phyloP scores from a whole-genome alignment of 2,113 vertebrate genomes.

The Leptodactylus fuscus region DNA sequence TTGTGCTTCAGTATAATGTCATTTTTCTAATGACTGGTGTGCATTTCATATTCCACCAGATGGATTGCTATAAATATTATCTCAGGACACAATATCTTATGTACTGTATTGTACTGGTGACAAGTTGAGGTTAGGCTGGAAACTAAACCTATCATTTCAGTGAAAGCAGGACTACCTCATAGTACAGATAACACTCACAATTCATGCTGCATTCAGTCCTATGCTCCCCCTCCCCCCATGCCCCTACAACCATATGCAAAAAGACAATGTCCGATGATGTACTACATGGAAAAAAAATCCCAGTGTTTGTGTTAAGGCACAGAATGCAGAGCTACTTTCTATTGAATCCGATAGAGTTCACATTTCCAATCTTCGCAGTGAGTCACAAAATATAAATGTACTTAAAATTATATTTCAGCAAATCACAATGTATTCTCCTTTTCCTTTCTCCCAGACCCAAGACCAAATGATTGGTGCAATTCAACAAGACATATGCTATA shows the following conservation, averaged over 20 bases:
- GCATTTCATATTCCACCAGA: not conserved
- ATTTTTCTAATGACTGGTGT: not conserved
- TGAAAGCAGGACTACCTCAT: not conserved
- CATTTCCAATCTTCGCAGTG: not conserved
- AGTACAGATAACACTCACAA: not conserved
- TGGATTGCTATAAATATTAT: not conserved
- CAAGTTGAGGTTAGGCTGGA: not conserved
- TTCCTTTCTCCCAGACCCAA: constrained; percentile 47
- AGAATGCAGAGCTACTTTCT: not conserved
- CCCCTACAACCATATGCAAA: not conserved
- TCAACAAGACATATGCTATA: constrained; percentile 42
- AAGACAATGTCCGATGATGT: constrained; percentile 26
- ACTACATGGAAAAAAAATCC: not conserved
- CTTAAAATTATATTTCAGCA: constrained; percentile 61
- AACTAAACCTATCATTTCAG: not conserved
- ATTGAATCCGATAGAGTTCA: fast-evolving
- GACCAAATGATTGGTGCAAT: constrained; percentile 51
- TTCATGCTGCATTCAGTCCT: not conserved
- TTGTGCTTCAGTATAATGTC: not conserved
- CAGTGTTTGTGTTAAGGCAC: constrained; percentile 41
- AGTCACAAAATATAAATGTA: constrained; percentile 44
- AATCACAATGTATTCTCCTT: constrained; percentile 58
- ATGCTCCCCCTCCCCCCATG: too few species aligned
- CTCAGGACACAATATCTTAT: not conserved
- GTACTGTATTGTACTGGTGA: too few species aligned